Conservation (phyloP, 2,797 vertebrate species). For the Gallinago nigripennis region DNA sequence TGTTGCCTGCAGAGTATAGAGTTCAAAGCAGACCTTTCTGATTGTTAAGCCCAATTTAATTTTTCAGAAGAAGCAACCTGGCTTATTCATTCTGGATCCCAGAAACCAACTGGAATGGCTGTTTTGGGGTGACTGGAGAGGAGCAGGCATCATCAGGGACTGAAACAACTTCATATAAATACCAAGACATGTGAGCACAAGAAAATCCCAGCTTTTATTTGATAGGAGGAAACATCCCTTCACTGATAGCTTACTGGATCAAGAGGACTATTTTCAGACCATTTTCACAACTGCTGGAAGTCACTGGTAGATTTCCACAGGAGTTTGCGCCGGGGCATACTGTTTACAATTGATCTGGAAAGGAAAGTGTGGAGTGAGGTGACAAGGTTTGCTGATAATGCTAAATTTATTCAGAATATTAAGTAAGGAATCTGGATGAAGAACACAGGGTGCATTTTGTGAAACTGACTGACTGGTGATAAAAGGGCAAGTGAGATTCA, state of each 20-base stretch:
- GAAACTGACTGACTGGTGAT: not conserved
- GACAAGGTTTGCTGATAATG: not conserved
- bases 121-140: not conserved
- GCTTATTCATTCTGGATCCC: not conserved
- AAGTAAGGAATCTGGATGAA: not conserved
- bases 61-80: not conserved
- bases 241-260: not conserved
- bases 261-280: not conserved
- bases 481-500: not conserved
- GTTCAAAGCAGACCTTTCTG: not conserved
- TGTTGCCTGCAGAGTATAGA: not conserved
- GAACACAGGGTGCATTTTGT: not conserved
- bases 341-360: not conserved
- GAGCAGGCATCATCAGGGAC: not conserved
- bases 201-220: not conserved
- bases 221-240: not conserved
- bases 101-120: not conserved
- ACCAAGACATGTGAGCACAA: not conserved
- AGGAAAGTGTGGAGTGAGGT: not conserved
- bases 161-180: not conserved
- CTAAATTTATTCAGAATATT: constrained; percentile 13
- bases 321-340: not conserved
- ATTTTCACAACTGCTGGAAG: not conserved
- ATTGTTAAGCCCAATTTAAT: not conserved
- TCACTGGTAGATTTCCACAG: not conserved